These are phyloP conservation scores for Gortyna flavago DNA, from an alignment of 2,888 invertebrate genomes.

Conservation along the genomic window DNA sequence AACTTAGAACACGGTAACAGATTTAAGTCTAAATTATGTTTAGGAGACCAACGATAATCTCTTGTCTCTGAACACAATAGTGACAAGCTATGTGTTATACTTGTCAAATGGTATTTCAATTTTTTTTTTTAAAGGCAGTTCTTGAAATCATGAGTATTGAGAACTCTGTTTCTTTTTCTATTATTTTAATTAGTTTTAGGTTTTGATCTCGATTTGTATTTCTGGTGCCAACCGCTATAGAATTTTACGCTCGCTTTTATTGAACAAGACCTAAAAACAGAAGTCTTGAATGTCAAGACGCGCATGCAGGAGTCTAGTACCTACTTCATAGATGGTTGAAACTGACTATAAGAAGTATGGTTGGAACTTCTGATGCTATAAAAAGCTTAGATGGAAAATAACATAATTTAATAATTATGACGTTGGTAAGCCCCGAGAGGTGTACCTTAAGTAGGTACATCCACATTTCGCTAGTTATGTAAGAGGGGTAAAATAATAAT, in stretches of 20 bases:
- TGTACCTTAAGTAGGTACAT: background rate
- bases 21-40: slow-evolving; percentile 65
- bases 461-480: background rate
- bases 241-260: background rate
- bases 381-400: background rate
- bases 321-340: background rate
- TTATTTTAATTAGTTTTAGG: background rate
- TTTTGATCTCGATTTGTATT: background rate
- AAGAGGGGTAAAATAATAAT: background rate
- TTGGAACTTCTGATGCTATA: background rate
- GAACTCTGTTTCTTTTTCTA: background rate
- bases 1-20: slow-evolving; percentile 70
- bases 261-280: background rate
- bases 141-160: background rate
- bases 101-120: slow-evolving; percentile 25
- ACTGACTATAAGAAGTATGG: background rate
- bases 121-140: slow-evolving; percentile 8
- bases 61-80: slow-evolving; percentile 50
- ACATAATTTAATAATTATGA: background rate
- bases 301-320: background rate
- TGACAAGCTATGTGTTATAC: slow-evolving; percentile 49
- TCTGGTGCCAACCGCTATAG: background rate
- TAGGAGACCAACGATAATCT: slow-evolving; percentile 59
- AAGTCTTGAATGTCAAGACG: slow-evolving; percentile 1
- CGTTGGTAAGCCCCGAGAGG: too few species aligned